These are phyloP conservation scores for Aeoliscus strigatus DNA, from an alignment of 2,797 vertebrate species.

Conservation along the genomic window DNA sequence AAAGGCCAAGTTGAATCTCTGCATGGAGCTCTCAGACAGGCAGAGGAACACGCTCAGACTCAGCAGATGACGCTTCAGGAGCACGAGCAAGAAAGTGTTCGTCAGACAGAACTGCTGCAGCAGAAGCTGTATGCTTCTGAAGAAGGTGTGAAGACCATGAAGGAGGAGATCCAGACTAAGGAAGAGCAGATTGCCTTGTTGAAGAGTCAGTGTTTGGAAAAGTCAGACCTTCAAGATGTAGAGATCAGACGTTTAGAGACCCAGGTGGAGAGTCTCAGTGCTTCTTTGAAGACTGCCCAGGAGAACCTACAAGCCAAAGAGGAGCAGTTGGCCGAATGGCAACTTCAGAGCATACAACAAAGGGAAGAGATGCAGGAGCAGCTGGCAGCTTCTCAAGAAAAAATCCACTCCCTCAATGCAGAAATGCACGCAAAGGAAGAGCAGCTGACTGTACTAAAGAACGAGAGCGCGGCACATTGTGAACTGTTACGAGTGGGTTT, in stretches of 20 bases:
- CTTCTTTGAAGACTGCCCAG: conserved; percentile 35
- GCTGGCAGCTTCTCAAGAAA: conserved; percentile 25
- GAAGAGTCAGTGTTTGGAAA: conserved; percentile 31
- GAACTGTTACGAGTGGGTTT: too few species aligned
- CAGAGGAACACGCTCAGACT: conserved; percentile 34
- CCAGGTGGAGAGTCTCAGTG: conserved; percentile 26
- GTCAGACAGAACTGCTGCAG: conserved; percentile 28
- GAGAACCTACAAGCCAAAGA: conserved; percentile 39
- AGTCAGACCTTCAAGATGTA: conserved; percentile 45
- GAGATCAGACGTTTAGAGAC: conserved; percentile 65
- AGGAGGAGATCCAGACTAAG: conserved; percentile 38
- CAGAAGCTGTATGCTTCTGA: conserved; percentile 40
- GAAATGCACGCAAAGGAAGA: conserved; percentile 39
- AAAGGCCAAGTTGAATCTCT: conserved; percentile 30
- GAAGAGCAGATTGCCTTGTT: conserved; percentile 49
- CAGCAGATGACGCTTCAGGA: conserved; percentile 23
- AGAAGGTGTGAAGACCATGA: conserved; percentile 28
- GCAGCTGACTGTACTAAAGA: conserved; percentile 21
- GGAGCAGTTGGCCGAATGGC: conserved; percentile 31
- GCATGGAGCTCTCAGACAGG: conserved; percentile 27
- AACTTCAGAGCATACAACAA: conserved; percentile 11
- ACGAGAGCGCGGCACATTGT: conserved; percentile 12
- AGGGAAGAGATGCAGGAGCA: conserved; percentile 23
- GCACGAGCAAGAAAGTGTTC: conserved; percentile 33
- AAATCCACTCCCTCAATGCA: conserved; percentile 28